Conservation (phyloP, 2,113 vertebrate genomes). For the Choloepus hoffmanni region DNA sequence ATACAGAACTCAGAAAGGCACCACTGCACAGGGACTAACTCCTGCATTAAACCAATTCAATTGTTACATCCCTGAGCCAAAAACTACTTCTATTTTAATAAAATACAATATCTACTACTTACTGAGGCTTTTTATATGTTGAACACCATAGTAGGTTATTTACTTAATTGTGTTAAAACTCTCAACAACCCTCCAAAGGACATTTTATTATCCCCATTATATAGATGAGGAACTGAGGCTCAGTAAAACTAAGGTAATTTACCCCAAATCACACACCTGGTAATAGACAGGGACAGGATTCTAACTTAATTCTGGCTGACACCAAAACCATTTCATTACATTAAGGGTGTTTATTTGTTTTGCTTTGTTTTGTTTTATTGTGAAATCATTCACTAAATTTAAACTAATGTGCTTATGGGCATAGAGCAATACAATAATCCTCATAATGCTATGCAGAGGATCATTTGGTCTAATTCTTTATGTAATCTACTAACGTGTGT, state of each 20-base stretch:
- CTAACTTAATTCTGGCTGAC: neutral
- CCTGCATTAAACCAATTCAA: neutral
- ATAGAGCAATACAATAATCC: slow-evolving; percentile 20
- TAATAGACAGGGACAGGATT: neutral
- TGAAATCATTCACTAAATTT: slow-evolving; percentile 51
- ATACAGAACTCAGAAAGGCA: slow-evolving; percentile 23
- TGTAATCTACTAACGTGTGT: neutral
- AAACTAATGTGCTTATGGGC: neutral
- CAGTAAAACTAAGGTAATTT: neutral
- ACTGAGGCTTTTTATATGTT: neutral
- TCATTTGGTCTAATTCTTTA: slow-evolving; percentile 13
- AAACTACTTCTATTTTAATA: slow-evolving; percentile 3
- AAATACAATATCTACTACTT: slow-evolving; percentile 29
- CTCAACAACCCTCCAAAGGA: neutral
- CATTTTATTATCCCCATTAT: neutral
- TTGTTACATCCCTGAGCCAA: neutral
- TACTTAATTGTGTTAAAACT: neutral
- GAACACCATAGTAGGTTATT: neutral
- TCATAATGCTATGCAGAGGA: slow-evolving; percentile 33
- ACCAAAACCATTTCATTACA: neutral
- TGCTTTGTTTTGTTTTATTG: neutral
- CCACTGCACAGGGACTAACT: neutral
- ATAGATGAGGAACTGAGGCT: slow-evolving; percentile 5
- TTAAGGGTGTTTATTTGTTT: neutral
- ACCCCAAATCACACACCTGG: neutral